Conservation (phyloP, 2,888 invertebrate species). For the Tipula vernalis region DNA sequence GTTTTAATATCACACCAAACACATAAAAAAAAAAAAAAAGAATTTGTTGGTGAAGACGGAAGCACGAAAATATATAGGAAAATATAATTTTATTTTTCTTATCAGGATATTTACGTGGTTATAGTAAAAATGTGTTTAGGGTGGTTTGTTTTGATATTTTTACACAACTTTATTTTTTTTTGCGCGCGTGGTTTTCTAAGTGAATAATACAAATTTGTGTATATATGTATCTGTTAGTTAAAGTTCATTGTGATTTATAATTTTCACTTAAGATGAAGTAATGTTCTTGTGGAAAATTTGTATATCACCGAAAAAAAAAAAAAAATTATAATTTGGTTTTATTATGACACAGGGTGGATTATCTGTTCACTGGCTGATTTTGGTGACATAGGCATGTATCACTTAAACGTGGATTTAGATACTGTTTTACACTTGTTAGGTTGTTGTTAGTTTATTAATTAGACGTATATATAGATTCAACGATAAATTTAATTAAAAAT, state of each 20-base stretch:
- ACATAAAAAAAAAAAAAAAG: not conserved
- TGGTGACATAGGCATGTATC: not conserved
- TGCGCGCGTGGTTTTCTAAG: not conserved
- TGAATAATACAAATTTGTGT: not conserved
- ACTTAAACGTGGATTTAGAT: not conserved
- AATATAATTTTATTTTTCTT: not conserved
- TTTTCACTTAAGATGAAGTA: not conserved
- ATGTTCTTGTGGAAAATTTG: not conserved
- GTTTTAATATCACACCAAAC: not conserved
- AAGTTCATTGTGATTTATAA: not conserved
- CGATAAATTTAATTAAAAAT: no score
- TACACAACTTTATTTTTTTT: not conserved
- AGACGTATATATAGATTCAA: no score
- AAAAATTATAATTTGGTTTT: not conserved
- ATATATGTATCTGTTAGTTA: not conserved
- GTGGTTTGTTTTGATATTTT: not conserved
- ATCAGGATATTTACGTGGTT: not conserved
- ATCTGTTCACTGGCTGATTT: not conserved
- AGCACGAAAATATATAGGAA: not conserved
- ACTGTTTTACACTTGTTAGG: not conserved
- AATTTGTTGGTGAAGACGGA: not conserved
- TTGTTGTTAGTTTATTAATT: not conserved
- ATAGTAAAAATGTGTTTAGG: not conserved
- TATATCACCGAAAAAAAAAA: not conserved
- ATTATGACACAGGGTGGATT: not conserved